A percentile compares a stretch with the other conserved stretches of the same genome.
Conservation (phyloP, 2,113 vertebrate genomes). For the Limnothrissa miodon region DNA sequence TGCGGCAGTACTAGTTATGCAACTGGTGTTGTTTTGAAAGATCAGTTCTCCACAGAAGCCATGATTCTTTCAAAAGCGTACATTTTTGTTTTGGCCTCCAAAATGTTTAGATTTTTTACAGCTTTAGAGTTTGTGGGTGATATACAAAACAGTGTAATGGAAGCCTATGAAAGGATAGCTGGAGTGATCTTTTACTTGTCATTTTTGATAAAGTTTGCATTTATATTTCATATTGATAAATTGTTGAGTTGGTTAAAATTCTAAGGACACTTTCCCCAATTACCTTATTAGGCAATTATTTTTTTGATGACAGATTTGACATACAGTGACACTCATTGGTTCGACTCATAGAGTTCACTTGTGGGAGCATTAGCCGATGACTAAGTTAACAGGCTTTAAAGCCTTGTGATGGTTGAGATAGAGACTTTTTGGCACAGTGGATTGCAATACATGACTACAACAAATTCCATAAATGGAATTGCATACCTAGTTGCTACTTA, state of each 20-base stretch:
- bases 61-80: background rate
- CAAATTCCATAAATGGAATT: no score
- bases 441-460: no score
- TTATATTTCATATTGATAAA: background rate
- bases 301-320: no score
- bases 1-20: no score
- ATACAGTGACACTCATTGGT: no score
- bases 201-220: background rate
- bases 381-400: background rate
- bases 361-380: background rate
- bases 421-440: background rate
- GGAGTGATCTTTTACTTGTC: background rate
- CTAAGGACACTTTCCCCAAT: background rate
- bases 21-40: background rate
- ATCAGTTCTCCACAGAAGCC: background rate
- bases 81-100: background rate
- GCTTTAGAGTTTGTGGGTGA: background rate
- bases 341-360: no score
- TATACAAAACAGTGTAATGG: background rate
- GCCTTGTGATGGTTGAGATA: background rate
- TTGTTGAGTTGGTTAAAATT: background rate
- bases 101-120: background rate
- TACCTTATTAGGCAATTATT: no score
- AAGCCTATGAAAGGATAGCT: background rate
- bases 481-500: no score